A percentile compares a stretch with the other conserved stretches of the same genome.
Evolutionary conservation across 2,888 invertebrate species (phyloP).

Genomic region (Hydrotaea cyrtoneurina): DNA sequence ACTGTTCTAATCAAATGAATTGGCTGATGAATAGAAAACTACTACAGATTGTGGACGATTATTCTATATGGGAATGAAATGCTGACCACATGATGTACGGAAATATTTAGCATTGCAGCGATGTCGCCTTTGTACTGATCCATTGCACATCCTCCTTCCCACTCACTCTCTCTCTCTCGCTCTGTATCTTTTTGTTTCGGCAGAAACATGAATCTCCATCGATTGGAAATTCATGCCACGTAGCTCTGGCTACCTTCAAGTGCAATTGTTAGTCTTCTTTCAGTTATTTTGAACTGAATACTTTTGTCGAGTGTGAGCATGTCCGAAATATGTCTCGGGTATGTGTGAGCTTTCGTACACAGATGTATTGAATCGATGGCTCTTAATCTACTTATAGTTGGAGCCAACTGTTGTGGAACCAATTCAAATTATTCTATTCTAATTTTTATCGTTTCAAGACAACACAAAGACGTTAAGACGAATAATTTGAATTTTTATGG

Average conservation of each 20-base stretch:
- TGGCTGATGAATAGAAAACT: background rate
- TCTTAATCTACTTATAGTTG: slow-evolving; percentile 7
- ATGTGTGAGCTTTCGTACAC: background rate
- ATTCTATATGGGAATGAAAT: background rate
- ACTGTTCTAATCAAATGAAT: background rate
- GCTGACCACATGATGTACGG: background rate
- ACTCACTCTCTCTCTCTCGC: too few species aligned
- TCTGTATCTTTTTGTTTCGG: background rate
- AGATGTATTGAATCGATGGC: background rate
- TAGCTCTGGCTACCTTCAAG: background rate
- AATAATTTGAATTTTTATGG: background rate
- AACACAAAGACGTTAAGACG: background rate
- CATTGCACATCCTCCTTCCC: too few species aligned
- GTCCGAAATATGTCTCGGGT: background rate
- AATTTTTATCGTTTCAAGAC: slow-evolving; percentile 5
- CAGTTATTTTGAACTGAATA: background rate
- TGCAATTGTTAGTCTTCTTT: background rate
- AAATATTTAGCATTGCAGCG: background rate
- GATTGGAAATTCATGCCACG: background rate
- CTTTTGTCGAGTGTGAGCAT: background rate
- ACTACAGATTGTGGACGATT: slow-evolving; percentile 1
- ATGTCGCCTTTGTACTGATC: background rate
- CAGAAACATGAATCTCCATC: background rate
- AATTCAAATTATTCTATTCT: slow-evolving; percentile 10
- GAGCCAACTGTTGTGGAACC: background rate